Conservation (phyloP, 2,888 invertebrate species). For the Adineta ricciae region DNA sequence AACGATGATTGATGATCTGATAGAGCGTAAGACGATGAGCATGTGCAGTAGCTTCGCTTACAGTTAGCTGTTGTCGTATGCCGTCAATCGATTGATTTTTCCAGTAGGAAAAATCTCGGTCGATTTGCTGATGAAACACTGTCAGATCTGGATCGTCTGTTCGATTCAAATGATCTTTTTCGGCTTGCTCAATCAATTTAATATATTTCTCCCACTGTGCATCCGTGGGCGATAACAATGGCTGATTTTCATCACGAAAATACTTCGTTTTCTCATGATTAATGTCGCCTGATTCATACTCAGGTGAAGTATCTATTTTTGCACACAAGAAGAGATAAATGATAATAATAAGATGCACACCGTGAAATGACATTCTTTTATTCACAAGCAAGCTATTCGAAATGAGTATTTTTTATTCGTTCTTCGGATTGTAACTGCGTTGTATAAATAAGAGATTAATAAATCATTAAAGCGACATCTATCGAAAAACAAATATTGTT, state of each 20-base stretch:
- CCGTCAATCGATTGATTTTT: background rate
- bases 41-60: conserved; percentile 61
- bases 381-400: background rate
- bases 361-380: background rate
- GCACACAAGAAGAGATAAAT: background rate
- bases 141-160: conserved; percentile 39
- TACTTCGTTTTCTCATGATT: conserved; percentile 28
- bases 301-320: background rate
- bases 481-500: background rate
- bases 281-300: background rate
- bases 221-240: background rate
- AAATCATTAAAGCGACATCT: background rate
- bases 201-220: conserved; percentile 43
- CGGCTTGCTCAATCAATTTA: conserved; percentile 40
- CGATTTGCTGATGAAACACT: conserved; percentile 40
- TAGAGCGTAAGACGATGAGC: conserved; percentile 62
- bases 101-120: conserved; percentile 35
- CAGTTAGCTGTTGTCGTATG: conserved; percentile 49
- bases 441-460: background rate
- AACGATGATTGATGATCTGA: conserved; percentile 67
- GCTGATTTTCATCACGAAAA: background rate
- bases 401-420: background rate
- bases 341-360: background rate
- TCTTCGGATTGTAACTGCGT: no score
- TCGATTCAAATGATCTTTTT: conserved; percentile 41